Evolutionary conservation across 2,113 vertebrate species (phyloP).

Genomic region (Bos indicus): DNA sequence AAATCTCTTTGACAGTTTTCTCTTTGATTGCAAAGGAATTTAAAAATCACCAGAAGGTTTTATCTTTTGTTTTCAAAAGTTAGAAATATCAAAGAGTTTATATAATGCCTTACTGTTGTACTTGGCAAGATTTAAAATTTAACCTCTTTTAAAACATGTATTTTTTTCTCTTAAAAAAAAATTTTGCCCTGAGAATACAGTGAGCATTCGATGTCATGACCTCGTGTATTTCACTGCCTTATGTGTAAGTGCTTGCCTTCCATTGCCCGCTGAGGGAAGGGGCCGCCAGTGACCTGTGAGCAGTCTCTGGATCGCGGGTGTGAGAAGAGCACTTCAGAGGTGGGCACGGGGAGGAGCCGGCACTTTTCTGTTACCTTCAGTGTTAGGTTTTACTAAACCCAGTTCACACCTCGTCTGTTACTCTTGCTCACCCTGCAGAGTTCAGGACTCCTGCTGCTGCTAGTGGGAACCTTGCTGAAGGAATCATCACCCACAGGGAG

Average conservation of each 20-base stretch:
- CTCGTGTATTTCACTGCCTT: neutral
- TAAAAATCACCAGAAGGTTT: neutral
- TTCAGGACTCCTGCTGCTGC: neutral
- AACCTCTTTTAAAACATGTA: neutral
- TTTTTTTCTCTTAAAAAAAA: neutral
- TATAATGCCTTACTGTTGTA: neutral
- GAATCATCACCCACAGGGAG: neutral
- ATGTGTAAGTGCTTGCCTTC: neutral
- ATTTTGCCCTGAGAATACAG: neutral
- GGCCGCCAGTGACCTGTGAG: neutral
- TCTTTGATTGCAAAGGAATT: neutral
- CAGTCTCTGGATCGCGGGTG: neutral
- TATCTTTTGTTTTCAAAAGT: neutral
- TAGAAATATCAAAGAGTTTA: neutral
- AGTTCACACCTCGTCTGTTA: neutral
- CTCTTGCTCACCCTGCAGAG: neutral
- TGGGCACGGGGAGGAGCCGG: neutral
- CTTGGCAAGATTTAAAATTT: neutral
- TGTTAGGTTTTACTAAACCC: neutral
- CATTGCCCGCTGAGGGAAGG: neutral
- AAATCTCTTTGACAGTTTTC: neutral
- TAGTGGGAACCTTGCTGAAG: neutral
- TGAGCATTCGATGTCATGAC: neutral
- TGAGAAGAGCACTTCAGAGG: neutral
- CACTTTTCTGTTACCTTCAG: neutral